Evolutionary conservation across 2,113 vertebrate species (phyloP), one percentile per base, ranked within the genome.

Genomic region (Verasper variegatus): DNA sequence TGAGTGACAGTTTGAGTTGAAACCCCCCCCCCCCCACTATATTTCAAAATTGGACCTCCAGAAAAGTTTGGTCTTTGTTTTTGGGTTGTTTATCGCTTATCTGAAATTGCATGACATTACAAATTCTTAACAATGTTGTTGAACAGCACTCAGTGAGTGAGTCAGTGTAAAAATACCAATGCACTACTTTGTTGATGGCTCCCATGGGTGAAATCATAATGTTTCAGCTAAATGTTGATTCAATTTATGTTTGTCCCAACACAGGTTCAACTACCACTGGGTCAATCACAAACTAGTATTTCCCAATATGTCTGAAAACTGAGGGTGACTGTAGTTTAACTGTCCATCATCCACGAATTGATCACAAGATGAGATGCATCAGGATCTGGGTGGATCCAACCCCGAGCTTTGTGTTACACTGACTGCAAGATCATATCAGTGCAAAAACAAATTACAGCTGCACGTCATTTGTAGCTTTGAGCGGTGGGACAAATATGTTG

Each of bases 401-500:
- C 47, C 18, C 2, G 5, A 18, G 47, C 47, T 2, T 5, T 31
- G 31, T 31, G 5, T 31, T 31, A 31, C 31, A 31, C 31, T 18
- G 47, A 51, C 47, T 18, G 17, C 17, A 17, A 17, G 15, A 51
- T 51, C 47, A 51, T 18, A 17, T 51, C 17, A 18, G 17, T 51
- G 15, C 47, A 3, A 56, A 81, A 68, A 72, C n/a, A 23, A 72
- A 26, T 17, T 23, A 64, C 18, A 58, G 40, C 9, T 3, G 18
- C 7, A 51, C 51, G 20, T 55, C 51, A 23, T 6, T 47, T 51
- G 23, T 15, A 9, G n/a, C n/a, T 63, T 18, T 68, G 61, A 52
- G 20, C 18, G n/a, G 67, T 61, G 62, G 76, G 82, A 86, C 75
- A 68, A 12, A 2, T 1, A 45, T 54, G n/a, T 35, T 87, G 18